phyloP scores from a whole-genome alignment of 2,113 vertebrate genomes.

The Cervus canadensis region DNA sequence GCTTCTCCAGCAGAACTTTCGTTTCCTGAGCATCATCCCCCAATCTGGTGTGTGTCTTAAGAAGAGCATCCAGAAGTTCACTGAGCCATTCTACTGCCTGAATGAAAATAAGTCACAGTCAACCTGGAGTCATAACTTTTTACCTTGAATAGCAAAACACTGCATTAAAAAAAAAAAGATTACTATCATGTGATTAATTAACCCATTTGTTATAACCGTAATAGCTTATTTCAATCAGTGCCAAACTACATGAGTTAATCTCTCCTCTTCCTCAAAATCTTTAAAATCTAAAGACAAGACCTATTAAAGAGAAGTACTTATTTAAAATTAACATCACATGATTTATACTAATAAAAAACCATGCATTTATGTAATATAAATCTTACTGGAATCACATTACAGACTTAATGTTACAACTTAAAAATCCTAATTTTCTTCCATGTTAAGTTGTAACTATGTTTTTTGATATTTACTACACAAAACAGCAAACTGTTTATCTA shows the following conservation, averaged over 20 bases:
- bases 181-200: background rate
- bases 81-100: slow-evolving; percentile 97
- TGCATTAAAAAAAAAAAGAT: background rate
- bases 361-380: background rate
- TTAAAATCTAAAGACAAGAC: slow-evolving; percentile 6
- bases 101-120: background rate
- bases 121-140: background rate
- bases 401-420: background rate
- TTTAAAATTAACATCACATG: background rate
- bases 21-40: slow-evolving; percentile 96
- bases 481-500: background rate
- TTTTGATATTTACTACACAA: background rate
- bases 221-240: background rate
- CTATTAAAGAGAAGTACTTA: background rate
- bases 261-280: background rate
- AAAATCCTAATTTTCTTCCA: slow-evolving; percentile 8
- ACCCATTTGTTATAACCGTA: background rate
- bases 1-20: slow-evolving; percentile 96
- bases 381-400: background rate
- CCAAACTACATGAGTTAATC: background rate
- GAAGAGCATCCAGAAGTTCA: slow-evolving; percentile 94
- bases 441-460: background rate
- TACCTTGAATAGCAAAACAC: background rate
- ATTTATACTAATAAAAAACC: background rate
- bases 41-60: slow-evolving; percentile 94